phyloP scores from a whole-genome alignment of 2,797 vertebrate genomes.

The Leptodactylus fallax region DNA sequence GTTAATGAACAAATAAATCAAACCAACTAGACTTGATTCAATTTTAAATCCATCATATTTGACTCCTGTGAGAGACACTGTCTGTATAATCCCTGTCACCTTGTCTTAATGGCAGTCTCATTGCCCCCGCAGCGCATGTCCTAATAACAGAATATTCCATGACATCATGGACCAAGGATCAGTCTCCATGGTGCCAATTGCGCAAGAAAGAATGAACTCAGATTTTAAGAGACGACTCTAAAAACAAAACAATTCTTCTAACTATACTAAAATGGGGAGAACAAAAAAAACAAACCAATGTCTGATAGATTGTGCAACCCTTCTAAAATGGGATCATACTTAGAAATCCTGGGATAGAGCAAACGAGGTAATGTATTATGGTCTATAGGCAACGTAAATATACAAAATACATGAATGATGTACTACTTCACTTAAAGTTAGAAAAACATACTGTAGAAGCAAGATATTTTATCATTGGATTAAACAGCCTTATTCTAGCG shows the following conservation, averaged over 20 bases:
- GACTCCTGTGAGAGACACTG: slow-evolving; percentile 56
- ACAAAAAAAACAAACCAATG: too few species aligned
- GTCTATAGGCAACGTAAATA: background rate
- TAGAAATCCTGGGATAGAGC: background rate
- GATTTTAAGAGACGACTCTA: background rate
- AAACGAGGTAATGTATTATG: background rate
- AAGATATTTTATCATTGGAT: background rate
- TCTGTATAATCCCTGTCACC: slow-evolving; percentile 65
- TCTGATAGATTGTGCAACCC: background rate
- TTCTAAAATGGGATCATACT: background rate
- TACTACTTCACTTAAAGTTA: too few species aligned
- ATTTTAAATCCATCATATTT: slow-evolving; percentile 65
- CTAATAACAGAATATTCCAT: slow-evolving; percentile 61
- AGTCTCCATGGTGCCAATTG: slow-evolving; percentile 28
- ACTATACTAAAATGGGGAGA: background rate
- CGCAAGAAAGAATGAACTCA: background rate
- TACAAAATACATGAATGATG: background rate
- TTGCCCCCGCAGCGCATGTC: slow-evolving; percentile 42
- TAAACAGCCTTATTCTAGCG: too few species aligned
- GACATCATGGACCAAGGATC: slow-evolving; percentile 40
- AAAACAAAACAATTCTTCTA: background rate
- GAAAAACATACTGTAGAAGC: background rate
- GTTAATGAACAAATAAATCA: slow-evolving; percentile 63
- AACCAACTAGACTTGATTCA: slow-evolving; percentile 61
- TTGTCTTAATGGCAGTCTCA: slow-evolving; percentile 63